phyloP scores from a whole-genome alignment of 1,140 invertebrate genomes.

The Antheraea pernyi region DNA sequence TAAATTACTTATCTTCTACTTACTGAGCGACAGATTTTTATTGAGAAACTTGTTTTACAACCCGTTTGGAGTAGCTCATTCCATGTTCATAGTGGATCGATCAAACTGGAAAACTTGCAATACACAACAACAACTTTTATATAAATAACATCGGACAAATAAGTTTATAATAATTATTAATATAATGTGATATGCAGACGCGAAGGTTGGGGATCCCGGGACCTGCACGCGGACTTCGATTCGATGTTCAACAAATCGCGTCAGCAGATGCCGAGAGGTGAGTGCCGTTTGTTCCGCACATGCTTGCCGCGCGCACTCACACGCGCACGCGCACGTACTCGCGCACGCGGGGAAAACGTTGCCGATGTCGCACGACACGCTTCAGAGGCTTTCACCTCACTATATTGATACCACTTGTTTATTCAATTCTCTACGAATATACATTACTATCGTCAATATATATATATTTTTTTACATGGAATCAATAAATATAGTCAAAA shows the following conservation, averaged over 20 bases:
- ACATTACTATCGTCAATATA: no score
- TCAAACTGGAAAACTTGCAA: no score
- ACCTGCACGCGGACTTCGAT: slow-evolving; percentile 68
- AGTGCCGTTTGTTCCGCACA: slow-evolving; percentile 41
- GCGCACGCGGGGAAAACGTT: slow-evolving; percentile 49
- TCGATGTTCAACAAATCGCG: slow-evolving; percentile 70
- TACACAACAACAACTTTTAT: not conserved
- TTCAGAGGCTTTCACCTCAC: not conserved
- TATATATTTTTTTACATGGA: no score
- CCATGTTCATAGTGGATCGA: no score
- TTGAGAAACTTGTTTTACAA: no score
- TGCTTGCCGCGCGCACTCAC: slow-evolving; percentile 30
- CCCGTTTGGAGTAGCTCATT: no score
- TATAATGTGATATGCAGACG: slow-evolving; percentile 40
- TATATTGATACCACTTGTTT: no score
- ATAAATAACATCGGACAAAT: not conserved
- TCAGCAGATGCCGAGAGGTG: slow-evolving; percentile 60
- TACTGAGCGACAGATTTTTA: no score
- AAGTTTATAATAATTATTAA: not conserved
- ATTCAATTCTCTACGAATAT: no score
- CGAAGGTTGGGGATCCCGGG: slow-evolving; percentile 69
- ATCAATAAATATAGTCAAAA: no score
- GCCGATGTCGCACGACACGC: slow-evolving; percentile 41
- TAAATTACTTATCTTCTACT: no score
- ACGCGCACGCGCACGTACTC: not conserved